phyloP scores from a whole-genome alignment of 1,140 invertebrate species.

The Drosophila pandora region DNA sequence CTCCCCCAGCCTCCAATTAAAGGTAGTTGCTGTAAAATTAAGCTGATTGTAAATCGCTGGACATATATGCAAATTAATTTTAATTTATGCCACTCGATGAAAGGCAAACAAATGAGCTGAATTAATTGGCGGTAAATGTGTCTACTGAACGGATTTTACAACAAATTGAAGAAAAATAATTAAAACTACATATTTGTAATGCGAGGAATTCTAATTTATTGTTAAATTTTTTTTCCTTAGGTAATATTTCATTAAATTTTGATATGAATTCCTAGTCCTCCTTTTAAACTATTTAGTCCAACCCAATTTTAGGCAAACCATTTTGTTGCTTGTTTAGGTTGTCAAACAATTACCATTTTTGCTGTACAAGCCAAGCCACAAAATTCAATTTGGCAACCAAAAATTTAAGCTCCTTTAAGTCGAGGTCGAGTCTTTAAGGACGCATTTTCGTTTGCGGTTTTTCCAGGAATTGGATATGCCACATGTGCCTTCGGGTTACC shows the following conservation, averaged over 20 bases:
- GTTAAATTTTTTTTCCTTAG: too few relatives aligned
- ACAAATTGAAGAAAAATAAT: constrained; percentile 1
- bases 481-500: background rate
- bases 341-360: constrained; percentile 38
- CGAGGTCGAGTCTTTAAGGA: constrained; percentile 15
- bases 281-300: constrained; percentile 7
- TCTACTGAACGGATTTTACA: constrained; percentile 12
- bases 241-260: background rate
- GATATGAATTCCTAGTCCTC: background rate
- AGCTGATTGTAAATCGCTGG: constrained; percentile 25
- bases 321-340: constrained; percentile 43
- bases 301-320: constrained; percentile 14
- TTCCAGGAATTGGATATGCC: background rate
- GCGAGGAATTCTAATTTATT: background rate
- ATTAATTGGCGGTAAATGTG: constrained; percentile 52
- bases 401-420: constrained; percentile 21
- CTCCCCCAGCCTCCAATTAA: background rate
- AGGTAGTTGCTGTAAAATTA: constrained; percentile 9
- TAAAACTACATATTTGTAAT: background rate
- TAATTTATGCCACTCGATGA: constrained; percentile 42
- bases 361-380: constrained; percentile 29
- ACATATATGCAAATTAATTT: constrained; percentile 43
- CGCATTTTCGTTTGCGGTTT: background rate
- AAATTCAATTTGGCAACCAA: background rate
- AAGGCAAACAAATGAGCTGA: constrained; percentile 57